Evolutionary conservation across 2,888 invertebrate genomes (phyloP), one percentile per base, ranked within the genome.

Genomic region (Plebejus anna): DNA sequence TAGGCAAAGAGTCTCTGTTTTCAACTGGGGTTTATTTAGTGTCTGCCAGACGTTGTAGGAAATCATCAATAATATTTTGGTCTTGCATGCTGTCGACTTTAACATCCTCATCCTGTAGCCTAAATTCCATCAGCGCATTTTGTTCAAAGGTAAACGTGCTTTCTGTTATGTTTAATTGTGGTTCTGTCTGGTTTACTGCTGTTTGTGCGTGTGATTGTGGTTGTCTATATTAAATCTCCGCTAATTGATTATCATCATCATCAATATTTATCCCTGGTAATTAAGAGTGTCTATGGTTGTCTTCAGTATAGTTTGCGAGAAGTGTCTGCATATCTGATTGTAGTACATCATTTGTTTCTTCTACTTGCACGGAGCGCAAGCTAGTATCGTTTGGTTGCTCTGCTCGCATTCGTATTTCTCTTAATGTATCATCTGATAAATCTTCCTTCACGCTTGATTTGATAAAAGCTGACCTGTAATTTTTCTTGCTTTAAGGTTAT

Each of bases 1-100:
- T 75, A 59, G 77, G 77, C 9, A 77, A n/a, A n/a, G 47, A 36
- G 42, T 36, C 3, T 47, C 78, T 38, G 32, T 71, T 38, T 38
- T 42, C 42, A 36, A 71, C 32, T 71, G 11, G 3, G 1, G 32
- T 38, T 71, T 36, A 42, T 36, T 42, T 71, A n/a, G 38, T 38
- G 13, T 71, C 38, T 36, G 71, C 5, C 38, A 71, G 36, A 71
- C 16, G 42, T 71, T 57, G 57, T n/a, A 57, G 57, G n/a, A 57
- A 57, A 57, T 57, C 5, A 57, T n/a, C n/a, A 57, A 57, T 57
- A n/a, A n/a, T 57, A n/a, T 57, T 57, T n/a, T n/a, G 4, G 57
- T 16, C n/a, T 57, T 57, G 16, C n/a, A 57, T 9, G 11, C 11
- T 6, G n/a, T 57, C n/a, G 11, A 11, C 57, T 16, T 57, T n/a